Evolutionary conservation across 2,888 invertebrate genomes (phyloP).

Genomic region (Pyrocoelia pectoralis): DNA sequence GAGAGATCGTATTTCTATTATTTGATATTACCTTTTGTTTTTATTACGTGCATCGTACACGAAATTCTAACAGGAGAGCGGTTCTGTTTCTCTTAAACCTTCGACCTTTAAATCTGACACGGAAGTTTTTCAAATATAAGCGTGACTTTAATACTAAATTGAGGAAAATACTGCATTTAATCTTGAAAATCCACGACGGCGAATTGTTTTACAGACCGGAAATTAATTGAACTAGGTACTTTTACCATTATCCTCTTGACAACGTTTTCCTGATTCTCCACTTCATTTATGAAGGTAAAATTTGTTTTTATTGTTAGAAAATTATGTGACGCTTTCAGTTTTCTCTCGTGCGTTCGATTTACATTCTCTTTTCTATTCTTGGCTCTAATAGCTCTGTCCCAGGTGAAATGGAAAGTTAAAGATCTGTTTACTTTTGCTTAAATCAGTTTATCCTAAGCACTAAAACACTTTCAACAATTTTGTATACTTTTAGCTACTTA

Average conservation of each 20-base stretch:
- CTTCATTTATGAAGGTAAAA: neutral
- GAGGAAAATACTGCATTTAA: neutral
- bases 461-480: no score
- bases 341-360: neutral
- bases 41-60: neutral
- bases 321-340: neutral
- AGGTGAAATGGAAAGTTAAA: neutral
- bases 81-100: neutral
- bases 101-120: neutral
- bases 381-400: neutral
- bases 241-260: neutral
- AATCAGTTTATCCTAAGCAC: neutral
- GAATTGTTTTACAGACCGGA: neutral
- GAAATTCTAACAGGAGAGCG: neutral
- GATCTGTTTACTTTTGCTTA: neutral
- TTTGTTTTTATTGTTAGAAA: neutral
- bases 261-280: neutral
- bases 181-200: neutral
- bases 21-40: constrained; percentile 1
- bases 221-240: neutral
- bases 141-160: constrained; percentile 1
- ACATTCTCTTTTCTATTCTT: neutral
- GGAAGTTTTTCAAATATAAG: neutral
- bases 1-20: constrained; percentile 1
- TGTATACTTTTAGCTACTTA: no score